Base-by-base conservation (phyloP, 2,797 vertebrate genomes). In the Menidia menidia region DNA sequence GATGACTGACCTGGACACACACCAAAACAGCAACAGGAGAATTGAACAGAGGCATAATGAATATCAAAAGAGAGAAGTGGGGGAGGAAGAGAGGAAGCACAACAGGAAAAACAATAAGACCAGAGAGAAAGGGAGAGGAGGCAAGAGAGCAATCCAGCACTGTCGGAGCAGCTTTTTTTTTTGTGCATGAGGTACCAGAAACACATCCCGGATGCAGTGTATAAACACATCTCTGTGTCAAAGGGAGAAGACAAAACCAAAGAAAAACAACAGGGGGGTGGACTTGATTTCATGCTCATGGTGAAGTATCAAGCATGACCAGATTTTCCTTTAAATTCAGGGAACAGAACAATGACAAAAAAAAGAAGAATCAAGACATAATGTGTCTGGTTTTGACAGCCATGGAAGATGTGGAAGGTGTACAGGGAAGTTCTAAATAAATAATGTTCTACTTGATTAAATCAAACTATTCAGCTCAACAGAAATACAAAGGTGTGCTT, bases 1-100 rank as follows among this genome's bases (percentile, higher is more conserved):
- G 94, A 93, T 81, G 94, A 94, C 85, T 94, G 90, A 93, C 94
- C 98, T 99, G 94, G 85, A 92, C 70, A 78, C 68, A 87, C 56
- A 87, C 71, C 80, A 87, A 88, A 83, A 86, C 73, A 87, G 80
- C 80, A 88, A 88, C 78, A 84, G 75, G 78, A 83, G 71, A 72
- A 83, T 90, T 82, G 75, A 73, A 88, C 55, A 77, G 62, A 81
- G 70, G 78, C 56, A 76, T 68, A 75, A 81, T 57, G 58, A 77
- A 73, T 83, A 78, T 55, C 61, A 42, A 25, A 75, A 43, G 25
- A 73, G 54, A 78, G 73, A 60, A 32, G 42, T 67, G 70, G 64
- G 44, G 60, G 70, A 50, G 62, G 48, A 30, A 60, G 41, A 50
- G 55, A 66, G 51, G 54, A 33, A 61, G 67, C n/a, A 25, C 31